Base-by-base conservation (phyloP, 2,113 vertebrate genomes). In the Mellivora capensis region DNA sequence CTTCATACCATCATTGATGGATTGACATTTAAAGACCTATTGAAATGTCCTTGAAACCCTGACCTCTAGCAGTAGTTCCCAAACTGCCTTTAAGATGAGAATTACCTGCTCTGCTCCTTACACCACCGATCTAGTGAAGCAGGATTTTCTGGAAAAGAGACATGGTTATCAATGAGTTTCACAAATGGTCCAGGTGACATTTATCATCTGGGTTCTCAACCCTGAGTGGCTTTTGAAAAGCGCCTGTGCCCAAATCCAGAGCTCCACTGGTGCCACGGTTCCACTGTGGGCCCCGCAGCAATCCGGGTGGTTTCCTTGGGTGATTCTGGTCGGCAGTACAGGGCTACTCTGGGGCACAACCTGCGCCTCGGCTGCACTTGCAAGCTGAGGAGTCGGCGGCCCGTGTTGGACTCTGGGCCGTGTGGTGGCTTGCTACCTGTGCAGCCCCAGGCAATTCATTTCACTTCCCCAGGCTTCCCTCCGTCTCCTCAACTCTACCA, bases 361-460 rank as follows among this genome's bases (percentile, higher is more conserved):
- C 2, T 21, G 29, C 11, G 4, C 2, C 37, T 4, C 2, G 12
- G 34, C 12, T 71, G 54, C 11, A 2, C 14, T 27, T 2, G 7
- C 17, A 2, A 14, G 37, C 29, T 57, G n/a, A 10, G 21, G 34
- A 18, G 47, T 82, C 49, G 57, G 37, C 25, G 27, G 31, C 44
- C 76, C 37, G 31, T 3, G 15, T 47, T 92, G 59, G 62, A 29
- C 64, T 76, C 29, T 9, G 25, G 67, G 3, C 37, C 62, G 3
- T n/a, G 64, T 6, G 2, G 4, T 47, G 9, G 7, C 20, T 61
- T 59, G 17, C 29, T 61, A 34, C 80, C 7, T 52, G 23, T 5
- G 6, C 7, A 23, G 61, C 1, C 31, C 72, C 59, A 44, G 42
- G 21, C 47, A 34, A 49, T 37, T 67, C 29, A 59, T 29, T 67